Percentiles rank a stretch among this genome's conserved stretches.
Conservation (phyloP, 2,888 invertebrate genomes). For the Parthenolecanium corni region DNA sequence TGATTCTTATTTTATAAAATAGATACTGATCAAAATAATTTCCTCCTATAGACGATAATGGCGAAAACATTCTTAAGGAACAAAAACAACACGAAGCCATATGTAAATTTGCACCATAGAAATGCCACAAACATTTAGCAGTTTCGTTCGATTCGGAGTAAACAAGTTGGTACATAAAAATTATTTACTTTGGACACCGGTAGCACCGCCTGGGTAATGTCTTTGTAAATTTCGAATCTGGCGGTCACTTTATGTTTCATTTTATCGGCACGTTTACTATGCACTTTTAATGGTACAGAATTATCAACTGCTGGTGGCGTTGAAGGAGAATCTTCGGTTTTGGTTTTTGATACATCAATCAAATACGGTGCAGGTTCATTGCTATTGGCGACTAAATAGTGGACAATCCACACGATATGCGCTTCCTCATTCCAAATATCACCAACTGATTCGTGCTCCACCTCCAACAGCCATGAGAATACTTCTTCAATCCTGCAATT, state of each 20-base stretch:
- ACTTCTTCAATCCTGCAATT: slow-evolving; percentile 59
- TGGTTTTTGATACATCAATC: slow-evolving; percentile 5
- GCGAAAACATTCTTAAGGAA: no score
- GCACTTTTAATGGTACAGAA: slow-evolving; percentile 8
- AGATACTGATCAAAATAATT: no score
- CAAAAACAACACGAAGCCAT: no score
- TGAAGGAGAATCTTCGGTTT: neutral
- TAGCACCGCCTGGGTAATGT: slow-evolving; percentile 83
- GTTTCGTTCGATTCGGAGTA: no score
- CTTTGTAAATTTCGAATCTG: slow-evolving; percentile 78
- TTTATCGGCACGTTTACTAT: slow-evolving; percentile 32
- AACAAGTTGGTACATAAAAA: slow-evolving; percentile 8
- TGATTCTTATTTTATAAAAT: no score
- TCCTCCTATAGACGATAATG: no score
- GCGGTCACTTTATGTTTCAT: slow-evolving; percentile 57
- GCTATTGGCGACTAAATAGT: slow-evolving; percentile 17
- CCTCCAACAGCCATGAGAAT: slow-evolving; percentile 83
- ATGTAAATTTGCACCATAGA: no score
- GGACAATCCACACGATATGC: slow-evolving; percentile 72
- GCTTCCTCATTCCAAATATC: slow-evolving; percentile 65
- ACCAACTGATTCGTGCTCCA: slow-evolving; percentile 57
- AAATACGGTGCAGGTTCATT: neutral
- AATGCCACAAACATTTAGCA: no score
- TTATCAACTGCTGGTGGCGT: neutral
- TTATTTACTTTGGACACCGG: slow-evolving; percentile 75